These are phyloP conservation scores for Anadara kagoshimensis DNA, from an alignment of 1,140 invertebrate genomes.

Conservation along the genomic window DNA sequence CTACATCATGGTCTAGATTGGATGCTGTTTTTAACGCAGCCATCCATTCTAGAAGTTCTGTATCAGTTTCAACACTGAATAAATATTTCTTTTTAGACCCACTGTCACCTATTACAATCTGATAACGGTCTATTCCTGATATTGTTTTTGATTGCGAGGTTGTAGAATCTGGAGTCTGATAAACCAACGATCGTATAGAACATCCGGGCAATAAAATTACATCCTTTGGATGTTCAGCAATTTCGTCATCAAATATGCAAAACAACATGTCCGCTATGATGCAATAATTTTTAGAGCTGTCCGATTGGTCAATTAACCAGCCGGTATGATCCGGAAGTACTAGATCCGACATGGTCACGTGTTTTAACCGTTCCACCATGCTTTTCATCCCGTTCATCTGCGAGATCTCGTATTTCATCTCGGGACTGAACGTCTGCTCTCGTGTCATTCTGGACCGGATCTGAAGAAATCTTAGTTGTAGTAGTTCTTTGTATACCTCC, in stretches of 20 bases:
- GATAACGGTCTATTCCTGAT: conserved; percentile 55
- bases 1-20: conserved; percentile 43
- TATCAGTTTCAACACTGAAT: conserved; percentile 52
- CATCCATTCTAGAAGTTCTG: conserved; percentile 55
- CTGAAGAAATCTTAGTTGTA: conserved; percentile 5
- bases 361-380: conserved; percentile 25
- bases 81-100: conserved; percentile 47
- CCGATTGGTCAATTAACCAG: conserved; percentile 57
- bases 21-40: conserved; percentile 47
- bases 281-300: conserved; percentile 55
- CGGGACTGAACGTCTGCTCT: conserved; percentile 20
- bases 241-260: conserved; percentile 57
- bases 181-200: conserved; percentile 55
- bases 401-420: conserved; percentile 22
- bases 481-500: not conserved
- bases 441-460: conserved; percentile 21
- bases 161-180: conserved; percentile 45
- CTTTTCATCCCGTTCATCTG: conserved; percentile 14
- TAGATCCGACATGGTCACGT: conserved; percentile 54
- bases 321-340: conserved; percentile 50
- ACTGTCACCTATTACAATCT: conserved; percentile 56
- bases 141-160: conserved; percentile 43
- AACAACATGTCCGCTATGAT: conserved; percentile 60
- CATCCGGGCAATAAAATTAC: conserved; percentile 58
- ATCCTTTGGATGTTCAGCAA: conserved; percentile 47